Conservation (phyloP, 2,888 invertebrate genomes). For the Machimus rusticus region DNA sequence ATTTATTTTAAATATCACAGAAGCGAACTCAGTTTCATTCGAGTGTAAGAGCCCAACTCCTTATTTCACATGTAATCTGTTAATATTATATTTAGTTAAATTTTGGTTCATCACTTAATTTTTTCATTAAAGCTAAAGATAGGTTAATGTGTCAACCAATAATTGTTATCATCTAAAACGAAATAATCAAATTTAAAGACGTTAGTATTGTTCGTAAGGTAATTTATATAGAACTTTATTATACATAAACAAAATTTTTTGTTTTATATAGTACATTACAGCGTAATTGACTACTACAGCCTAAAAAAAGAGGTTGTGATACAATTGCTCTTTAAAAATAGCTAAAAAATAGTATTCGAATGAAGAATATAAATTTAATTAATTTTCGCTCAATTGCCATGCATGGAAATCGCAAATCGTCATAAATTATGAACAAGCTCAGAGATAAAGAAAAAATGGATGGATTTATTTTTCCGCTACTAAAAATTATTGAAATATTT, state of each 20-base stretch:
- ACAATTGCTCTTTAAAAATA: not conserved
- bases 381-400: not conserved
- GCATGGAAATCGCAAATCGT: not conserved
- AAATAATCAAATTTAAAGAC: not conserved
- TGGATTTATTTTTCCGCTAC: no score
- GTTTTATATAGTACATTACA: not conserved
- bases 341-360: no score
- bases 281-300: not conserved
- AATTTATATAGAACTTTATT: not conserved
- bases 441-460: no score
- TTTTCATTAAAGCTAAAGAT: no score
- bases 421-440: not conserved
- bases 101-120: no score
- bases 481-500: no score
- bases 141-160: not conserved
- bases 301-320: not conserved
- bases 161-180: not conserved
- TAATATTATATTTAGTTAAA: no score
- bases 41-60: no score
- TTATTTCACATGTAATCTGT: no score
- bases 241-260: not conserved
- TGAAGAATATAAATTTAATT: not conserved
- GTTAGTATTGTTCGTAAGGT: not conserved
- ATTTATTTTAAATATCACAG: no score
- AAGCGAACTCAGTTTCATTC: no score